Evolutionary conservation across 2,888 invertebrate species (phyloP).

Genomic region (Drepanosiphum platanoidis): DNA sequence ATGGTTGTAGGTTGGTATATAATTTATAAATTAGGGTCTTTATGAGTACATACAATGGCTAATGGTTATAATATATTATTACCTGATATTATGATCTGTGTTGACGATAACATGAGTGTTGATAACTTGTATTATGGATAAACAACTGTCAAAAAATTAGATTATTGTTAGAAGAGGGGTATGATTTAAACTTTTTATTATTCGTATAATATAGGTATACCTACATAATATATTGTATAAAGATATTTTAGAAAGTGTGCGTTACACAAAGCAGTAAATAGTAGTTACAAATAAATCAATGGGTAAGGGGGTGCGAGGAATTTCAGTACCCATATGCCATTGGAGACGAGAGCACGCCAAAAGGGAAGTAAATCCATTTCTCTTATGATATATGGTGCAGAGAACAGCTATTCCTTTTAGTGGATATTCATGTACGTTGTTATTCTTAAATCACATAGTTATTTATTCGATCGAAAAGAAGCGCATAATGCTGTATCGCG

Average conservation of each 20-base stretch:
- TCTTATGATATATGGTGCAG: too few relatives aligned
- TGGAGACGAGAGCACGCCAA: too few relatives aligned
- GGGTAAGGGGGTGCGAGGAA: not conserved
- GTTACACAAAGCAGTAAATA: not conserved
- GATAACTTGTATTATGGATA: not conserved
- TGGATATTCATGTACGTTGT: too few relatives aligned
- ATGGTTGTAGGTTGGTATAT: not conserved
- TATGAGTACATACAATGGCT: not conserved
- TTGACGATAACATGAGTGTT: not conserved
- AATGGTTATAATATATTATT: too few relatives aligned
- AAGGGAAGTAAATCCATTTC: too few relatives aligned
- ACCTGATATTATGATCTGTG: not conserved
- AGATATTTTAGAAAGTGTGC: too few relatives aligned
- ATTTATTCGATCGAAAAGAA: too few relatives aligned
- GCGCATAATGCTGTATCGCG: too few relatives aligned
- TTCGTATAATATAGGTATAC: not conserved
- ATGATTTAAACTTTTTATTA: not conserved
- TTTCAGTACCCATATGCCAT: not conserved
- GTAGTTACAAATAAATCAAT: not conserved
- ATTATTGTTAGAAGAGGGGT: not conserved
- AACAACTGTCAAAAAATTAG: not conserved
- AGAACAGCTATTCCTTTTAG: too few relatives aligned
- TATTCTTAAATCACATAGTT: too few relatives aligned
- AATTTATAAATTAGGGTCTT: not conserved
- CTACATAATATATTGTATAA: too few relatives aligned